Evolutionary conservation across 2,113 vertebrate genomes (phyloP).

Genomic region (Phalacrocorax brasilianus): DNA sequence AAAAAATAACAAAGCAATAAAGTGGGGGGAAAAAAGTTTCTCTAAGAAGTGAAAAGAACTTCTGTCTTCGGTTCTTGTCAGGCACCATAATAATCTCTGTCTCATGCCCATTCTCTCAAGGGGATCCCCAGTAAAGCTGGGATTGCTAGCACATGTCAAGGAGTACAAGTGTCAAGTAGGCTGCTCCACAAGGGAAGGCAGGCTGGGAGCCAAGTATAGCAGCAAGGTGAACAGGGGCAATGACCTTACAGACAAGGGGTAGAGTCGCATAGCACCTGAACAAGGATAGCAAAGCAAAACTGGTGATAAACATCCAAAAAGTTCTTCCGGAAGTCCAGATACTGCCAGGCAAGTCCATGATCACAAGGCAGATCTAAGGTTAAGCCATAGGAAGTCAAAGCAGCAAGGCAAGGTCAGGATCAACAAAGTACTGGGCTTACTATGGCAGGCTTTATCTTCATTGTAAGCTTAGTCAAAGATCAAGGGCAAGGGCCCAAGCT

Average conservation of each 20-base stretch:
- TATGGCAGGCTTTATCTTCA: background rate
- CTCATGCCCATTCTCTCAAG: background rate
- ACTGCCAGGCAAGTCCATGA: background rate
- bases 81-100: background rate
- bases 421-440: background rate
- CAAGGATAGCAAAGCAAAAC: background rate
- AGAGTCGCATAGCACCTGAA: background rate
- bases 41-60: background rate
- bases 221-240: background rate
- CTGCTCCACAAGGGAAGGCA: background rate
- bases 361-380: background rate
- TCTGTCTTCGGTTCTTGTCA: background rate
- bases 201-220: background rate
- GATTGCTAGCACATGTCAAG: too few species aligned
- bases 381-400: background rate
- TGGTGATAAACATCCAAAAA: background rate
- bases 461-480: background rate
- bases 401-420: background rate
- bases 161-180: background rate
- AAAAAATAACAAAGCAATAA: background rate
- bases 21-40: background rate
- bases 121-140: background rate
- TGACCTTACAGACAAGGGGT: background rate
- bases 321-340: background rate
- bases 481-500: background rate